Base-by-base conservation (phyloP, 2,888 invertebrate genomes). In the Hemistola chrysoprasaria region DNA sequence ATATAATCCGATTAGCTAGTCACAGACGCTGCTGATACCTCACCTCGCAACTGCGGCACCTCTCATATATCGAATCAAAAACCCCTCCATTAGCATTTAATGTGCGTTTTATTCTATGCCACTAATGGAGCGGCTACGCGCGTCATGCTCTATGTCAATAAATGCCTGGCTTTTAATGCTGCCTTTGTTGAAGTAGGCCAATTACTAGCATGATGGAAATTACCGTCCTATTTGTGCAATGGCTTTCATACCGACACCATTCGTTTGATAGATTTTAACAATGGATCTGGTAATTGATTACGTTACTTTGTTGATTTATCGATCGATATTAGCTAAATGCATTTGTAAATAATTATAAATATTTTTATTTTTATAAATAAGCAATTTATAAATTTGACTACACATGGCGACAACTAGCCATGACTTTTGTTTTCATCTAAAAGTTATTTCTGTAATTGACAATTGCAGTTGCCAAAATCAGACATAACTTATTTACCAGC, bases 101-200 rank as follows among this genome's bases (percentile, higher is more conserved):
- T n/a, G n/a, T 16, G 16, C 16, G 16, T 2, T 16, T 16, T 16
- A 16, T 16, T 16, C 16, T 4, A 68, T n/a, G n/a, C 71, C 71
- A 59, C 75, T 82, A 82, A 81, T 82, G 78, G 78, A 71, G 71
- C 64, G 62, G 51, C 57, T 60, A 57, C 59, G 64, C 70, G 70
- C 68, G 71, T 74, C 75, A 76, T 71, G 61, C 65, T 69, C 67
- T 72, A 66, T 75, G 71, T 76, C 80, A 78, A 80, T 79, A 77
- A 70, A 73, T 63, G 63, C 62, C 62, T 48, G 61, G 72, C 77
- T 72, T 80, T 80, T 75, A 79, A 78, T 75, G 70, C 59, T 63
- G 63, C 71, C 68, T 72, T 79, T 82, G 73, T 78, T 79, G 68
- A 74, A 78, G 70, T 72, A 71, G 66, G 64, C 64, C 73, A 80